Evolutionary conservation across 2,888 invertebrate genomes (phyloP).

Genomic region (Hypomecis atomaria): DNA sequence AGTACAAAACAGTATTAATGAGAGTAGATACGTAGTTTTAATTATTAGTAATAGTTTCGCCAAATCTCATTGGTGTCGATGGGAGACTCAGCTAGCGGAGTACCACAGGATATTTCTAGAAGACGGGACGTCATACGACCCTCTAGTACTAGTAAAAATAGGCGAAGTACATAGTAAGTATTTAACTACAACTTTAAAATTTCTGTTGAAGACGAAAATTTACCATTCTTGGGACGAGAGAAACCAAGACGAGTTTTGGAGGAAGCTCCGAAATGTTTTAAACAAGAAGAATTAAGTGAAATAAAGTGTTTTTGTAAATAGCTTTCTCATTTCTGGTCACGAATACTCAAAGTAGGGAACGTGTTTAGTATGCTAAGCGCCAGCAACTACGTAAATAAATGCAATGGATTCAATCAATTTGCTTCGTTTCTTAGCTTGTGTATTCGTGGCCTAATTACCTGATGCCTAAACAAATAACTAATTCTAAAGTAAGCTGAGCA

Average conservation of each 20-base stretch:
- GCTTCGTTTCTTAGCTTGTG: conserved; percentile 35
- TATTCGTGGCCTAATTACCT: conserved; percentile 36
- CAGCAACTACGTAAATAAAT: conserved; percentile 36
- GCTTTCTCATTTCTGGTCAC: conserved; percentile 39
- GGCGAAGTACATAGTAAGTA: conserved; percentile 83
- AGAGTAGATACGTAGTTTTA: conserved; percentile 87
- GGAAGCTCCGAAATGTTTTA: conserved; percentile 68
- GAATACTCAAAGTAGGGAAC: conserved; percentile 27
- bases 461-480: conserved; percentile 11
- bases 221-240: conserved; percentile 86
- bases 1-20: conserved; percentile 86
- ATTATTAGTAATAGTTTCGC: conserved; percentile 88
- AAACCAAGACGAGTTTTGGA: conserved; percentile 73
- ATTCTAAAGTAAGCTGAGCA: conserved; percentile 7
- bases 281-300: conserved; percentile 46
- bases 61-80: conserved; percentile 89
- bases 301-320: conserved; percentile 31
- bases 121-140: conserved; percentile 83
- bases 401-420: conserved; percentile 39
- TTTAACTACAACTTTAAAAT: conserved; percentile 85
- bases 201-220: conserved; percentile 86
- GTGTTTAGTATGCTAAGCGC: conserved; percentile 34
- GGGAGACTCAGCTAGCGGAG: conserved; percentile 89
- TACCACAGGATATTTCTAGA: conserved; percentile 86
- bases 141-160: conserved; percentile 86